A percentile compares a stretch with the other conserved stretches of the same genome.
Evolutionary conservation across 2,888 invertebrate genomes (phyloP).

Genomic region (Pachymerium ferrugineum): DNA sequence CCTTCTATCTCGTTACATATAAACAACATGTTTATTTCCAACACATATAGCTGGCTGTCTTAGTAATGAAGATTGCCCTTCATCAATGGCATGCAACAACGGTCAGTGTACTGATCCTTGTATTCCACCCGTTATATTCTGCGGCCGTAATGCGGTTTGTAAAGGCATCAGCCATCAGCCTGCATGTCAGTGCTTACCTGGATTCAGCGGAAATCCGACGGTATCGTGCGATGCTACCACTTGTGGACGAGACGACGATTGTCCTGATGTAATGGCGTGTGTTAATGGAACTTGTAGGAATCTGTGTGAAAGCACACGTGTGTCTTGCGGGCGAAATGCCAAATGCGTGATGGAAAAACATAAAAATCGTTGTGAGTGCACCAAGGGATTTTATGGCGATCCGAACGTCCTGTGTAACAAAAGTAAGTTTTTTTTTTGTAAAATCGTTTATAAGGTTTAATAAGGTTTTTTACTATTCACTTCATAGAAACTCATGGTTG

Average conservation of each 20-base stretch:
- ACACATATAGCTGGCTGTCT: slow-evolving; percentile 38
- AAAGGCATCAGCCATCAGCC: slow-evolving; percentile 61
- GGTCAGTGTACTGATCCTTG: slow-evolving; percentile 42
- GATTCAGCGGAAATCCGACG: slow-evolving; percentile 34
- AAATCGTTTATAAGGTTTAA: neutral
- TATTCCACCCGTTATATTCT: slow-evolving; percentile 30
- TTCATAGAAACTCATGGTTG: slow-evolving; percentile 62
- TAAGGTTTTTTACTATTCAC: neutral
- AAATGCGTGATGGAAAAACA: slow-evolving; percentile 41
- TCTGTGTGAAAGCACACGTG: slow-evolving; percentile 38
- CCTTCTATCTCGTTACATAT: neutral
- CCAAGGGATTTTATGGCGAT: slow-evolving; percentile 39
- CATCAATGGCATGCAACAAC: slow-evolving; percentile 58
- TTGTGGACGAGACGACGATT: slow-evolving; percentile 68
- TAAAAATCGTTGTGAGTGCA: slow-evolving; percentile 39
- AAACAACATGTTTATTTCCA: too few species aligned
- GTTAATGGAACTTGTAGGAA: slow-evolving; percentile 35
- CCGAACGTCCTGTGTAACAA: slow-evolving; percentile 31
- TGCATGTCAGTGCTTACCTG: slow-evolving; percentile 68
- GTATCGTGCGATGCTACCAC: slow-evolving; percentile 56
- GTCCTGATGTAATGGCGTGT: slow-evolving; percentile 45
- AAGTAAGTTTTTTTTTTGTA: slow-evolving; percentile 27
- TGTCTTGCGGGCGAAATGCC: slow-evolving; percentile 53
- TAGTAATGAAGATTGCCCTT: slow-evolving; percentile 49
- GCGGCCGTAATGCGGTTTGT: slow-evolving; percentile 52